phyloP scores from a whole-genome alignment of 1,140 invertebrate species.

The Nasonia vitripennis region DNA sequence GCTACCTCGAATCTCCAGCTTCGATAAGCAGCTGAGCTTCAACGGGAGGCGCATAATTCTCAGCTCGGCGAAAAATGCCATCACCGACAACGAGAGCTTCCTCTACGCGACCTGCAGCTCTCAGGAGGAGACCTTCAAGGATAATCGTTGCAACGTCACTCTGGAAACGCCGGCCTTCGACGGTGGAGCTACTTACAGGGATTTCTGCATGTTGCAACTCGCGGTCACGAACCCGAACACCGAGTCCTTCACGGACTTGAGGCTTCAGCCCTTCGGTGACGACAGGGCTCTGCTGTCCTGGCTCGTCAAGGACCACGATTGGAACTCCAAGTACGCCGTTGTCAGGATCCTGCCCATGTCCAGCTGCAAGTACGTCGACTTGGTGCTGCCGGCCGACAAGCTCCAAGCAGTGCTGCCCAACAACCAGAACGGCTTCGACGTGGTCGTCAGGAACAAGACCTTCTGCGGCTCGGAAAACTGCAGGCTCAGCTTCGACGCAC shows the following conservation, averaged over 20 bases:
- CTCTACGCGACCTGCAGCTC: conserved; percentile 24
- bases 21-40: conserved; percentile 14
- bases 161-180: conserved; percentile 22
- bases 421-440: conserved; percentile 5
- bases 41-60: background rate
- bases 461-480: background rate
- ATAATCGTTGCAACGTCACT: conserved; percentile 6
- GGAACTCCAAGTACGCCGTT: background rate
- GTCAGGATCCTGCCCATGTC: background rate
- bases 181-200: conserved; percentile 12
- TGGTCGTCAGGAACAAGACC: background rate
- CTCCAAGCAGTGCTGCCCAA: background rate
- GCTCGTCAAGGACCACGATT: background rate
- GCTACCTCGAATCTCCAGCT: background rate
- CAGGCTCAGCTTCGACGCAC: background rate
- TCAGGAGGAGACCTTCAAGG: conserved; percentile 20
- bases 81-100: conserved; percentile 12
- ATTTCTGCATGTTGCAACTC: background rate
- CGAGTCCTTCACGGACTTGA: background rate
- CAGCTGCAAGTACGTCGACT: background rate
- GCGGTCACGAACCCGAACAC: background rate
- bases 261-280: background rate
- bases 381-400: background rate
- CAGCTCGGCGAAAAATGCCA: background rate
- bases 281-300: conserved; percentile 1